These are phyloP conservation scores for Lasioglossum villosulum DNA, from an alignment of 2,888 invertebrate species.

Conservation along the genomic window DNA sequence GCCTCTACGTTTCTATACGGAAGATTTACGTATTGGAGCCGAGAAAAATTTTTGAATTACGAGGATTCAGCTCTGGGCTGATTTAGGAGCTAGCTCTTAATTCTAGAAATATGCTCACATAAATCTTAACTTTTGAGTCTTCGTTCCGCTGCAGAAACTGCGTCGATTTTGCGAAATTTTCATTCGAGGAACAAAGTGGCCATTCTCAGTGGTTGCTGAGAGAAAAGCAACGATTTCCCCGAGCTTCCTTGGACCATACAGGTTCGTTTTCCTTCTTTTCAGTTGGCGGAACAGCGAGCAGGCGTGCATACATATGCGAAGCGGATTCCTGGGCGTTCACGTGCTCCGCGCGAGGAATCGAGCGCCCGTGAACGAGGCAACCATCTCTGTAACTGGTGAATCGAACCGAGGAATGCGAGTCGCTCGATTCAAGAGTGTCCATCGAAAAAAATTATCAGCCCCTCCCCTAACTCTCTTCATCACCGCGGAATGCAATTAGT, in stretches of 20 bases:
- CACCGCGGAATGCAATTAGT: conserved; percentile 21
- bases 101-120: neutral
- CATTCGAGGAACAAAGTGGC: neutral
- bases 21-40: neutral
- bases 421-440: conserved; percentile 47
- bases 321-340: conserved; percentile 48
- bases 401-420: conserved; percentile 53
- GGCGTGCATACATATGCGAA: conserved; percentile 52
- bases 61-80: neutral
- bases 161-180: neutral
- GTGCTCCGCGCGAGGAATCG: conserved; percentile 45
- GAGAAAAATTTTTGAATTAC: neutral
- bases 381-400: conserved; percentile 49
- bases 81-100: no score
- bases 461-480: neutral
- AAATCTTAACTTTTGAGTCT: neutral
- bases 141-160: neutral
- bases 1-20: neutral
- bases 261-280: conserved; percentile 40
- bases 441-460: conserved; percentile 8
- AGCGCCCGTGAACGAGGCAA: conserved; percentile 57
- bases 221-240: neutral
- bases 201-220: neutral
- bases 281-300: conserved; percentile 41
- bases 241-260: conserved; percentile 7